phyloP scores from a whole-genome alignment of 2,888 invertebrate species.

The Nemotelus pantherinus region DNA sequence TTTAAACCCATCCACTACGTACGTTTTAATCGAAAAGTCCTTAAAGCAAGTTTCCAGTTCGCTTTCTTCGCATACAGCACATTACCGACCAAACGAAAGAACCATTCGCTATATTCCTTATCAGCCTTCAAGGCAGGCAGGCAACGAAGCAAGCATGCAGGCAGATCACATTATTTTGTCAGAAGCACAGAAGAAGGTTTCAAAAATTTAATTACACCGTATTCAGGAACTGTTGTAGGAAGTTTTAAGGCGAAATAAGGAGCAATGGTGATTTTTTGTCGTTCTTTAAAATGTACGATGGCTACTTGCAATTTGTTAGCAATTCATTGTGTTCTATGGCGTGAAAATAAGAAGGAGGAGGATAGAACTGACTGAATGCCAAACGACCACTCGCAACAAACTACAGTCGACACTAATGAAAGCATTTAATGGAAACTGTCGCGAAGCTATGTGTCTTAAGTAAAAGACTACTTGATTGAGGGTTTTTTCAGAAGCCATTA shows the following conservation, averaged over 20 bases:
- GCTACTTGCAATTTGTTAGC: neutral
- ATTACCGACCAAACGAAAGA: no score
- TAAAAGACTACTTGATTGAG: no score
- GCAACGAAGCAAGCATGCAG: no score
- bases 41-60: neutral
- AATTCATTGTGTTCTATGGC: neutral
- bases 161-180: conserved; percentile 7
- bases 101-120: conserved; percentile 1
- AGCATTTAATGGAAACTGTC: no score
- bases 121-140: neutral
- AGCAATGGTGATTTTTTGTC: neutral
- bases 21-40: conserved; percentile 10
- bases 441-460: no score
- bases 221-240: neutral
- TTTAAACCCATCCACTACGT: neutral
- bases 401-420: no score
- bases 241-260: conserved; percentile 12
- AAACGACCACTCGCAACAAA: no score
- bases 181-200: conserved; percentile 12
- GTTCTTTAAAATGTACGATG: neutral
- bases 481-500: no score
- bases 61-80: no score
- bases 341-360: neutral
- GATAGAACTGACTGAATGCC: no score
- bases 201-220: conserved; percentile 15